Percentiles rank a stretch among this genome's conserved stretches.
phyloP scores from a whole-genome alignment of 2,888 invertebrate genomes.

The Apamea anceps region DNA sequence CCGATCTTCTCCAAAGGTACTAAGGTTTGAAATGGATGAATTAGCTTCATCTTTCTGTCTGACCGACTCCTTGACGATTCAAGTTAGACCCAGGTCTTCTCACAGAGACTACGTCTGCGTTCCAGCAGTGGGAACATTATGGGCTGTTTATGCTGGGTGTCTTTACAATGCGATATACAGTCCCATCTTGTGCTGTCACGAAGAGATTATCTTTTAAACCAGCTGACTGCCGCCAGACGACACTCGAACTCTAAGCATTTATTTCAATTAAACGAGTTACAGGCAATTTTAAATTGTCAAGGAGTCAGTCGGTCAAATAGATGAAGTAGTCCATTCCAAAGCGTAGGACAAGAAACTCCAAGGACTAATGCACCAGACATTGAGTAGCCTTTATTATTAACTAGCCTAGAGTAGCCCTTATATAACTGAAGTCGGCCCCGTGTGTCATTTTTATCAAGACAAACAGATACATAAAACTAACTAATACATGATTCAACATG shows the following conservation, averaged over 20 bases:
- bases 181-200: neutral
- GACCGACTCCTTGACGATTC: neutral
- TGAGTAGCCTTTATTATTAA: neutral
- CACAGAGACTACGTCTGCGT: no score
- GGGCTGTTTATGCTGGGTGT: neutral
- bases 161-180: neutral
- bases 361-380: neutral
- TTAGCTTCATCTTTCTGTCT: no score
- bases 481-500: neutral
- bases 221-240: neutral
- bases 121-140: no score
- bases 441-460: neutral
- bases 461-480: neutral
- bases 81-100: neutral
- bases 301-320: neutral
- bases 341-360: neutral
- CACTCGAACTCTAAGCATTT: neutral
- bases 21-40: neutral
- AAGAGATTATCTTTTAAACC: neutral
- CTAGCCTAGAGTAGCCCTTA: no score
- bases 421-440: neutral
- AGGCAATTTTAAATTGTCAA: neutral
- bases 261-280: neutral
- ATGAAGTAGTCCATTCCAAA: neutral
- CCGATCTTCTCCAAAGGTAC: neutral